These are phyloP conservation scores for Otus sunia DNA, from an alignment of 2,113 vertebrate genomes.

Conservation along the genomic window DNA sequence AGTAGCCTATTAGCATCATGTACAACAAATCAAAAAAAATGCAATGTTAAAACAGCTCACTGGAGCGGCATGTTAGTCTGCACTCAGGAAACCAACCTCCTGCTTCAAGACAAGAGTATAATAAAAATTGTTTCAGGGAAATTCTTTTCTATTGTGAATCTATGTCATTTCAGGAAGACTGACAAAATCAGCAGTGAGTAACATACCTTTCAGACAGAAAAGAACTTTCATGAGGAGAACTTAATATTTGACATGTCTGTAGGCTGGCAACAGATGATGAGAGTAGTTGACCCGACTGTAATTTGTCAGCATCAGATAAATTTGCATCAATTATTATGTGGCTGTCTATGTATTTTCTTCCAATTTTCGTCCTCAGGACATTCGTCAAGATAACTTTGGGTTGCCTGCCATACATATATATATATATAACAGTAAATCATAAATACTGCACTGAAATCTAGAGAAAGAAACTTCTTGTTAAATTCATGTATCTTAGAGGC, in stretches of 20 bases:
- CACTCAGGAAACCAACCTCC: background rate
- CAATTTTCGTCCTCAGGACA: conserved; percentile 77
- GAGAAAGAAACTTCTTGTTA: conserved; percentile 30
- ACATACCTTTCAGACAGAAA: conserved; percentile 80
- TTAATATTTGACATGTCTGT: conserved; percentile 73
- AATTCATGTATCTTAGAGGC: background rate
- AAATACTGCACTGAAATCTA: conserved; percentile 56
- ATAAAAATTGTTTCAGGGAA: conserved; percentile 13
- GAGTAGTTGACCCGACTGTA: conserved; percentile 68
- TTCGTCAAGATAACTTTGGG: conserved; percentile 82
- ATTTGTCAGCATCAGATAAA: conserved; percentile 74
- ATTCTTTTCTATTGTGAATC: conserved; percentile 19
- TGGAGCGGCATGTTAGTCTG: background rate
- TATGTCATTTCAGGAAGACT: conserved; percentile 52
- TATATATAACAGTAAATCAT: conserved; percentile 70
- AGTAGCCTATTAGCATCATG: background rate
- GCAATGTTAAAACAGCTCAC: background rate
- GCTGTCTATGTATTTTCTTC: conserved; percentile 78
- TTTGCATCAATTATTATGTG: conserved; percentile 74
- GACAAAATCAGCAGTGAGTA: conserved; percentile 60
- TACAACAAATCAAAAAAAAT: background rate
- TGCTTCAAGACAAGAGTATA: background rate
- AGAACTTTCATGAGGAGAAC: conserved; percentile 72
- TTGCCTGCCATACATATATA: conserved; percentile 71
- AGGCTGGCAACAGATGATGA: conserved; percentile 75